Base-by-base conservation (phyloP, 2,797 vertebrate genomes). In the Prionace glauca region DNA sequence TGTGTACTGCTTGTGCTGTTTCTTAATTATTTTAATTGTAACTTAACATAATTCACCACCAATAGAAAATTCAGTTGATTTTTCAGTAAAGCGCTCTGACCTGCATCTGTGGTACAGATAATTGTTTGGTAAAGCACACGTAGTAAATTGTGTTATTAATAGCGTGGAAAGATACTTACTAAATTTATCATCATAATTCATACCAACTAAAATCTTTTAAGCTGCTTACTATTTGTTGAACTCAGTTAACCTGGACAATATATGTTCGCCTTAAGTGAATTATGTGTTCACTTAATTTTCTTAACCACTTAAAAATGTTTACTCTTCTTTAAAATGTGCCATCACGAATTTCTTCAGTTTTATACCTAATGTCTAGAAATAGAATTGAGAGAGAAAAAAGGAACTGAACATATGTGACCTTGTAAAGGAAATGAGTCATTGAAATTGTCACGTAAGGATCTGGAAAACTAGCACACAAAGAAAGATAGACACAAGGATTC, bases 341-440 rank as follows among this genome's bases (percentile, higher is more conserved):
- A 22, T 22, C 65, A 22, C 62, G 90, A 65, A 92, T 67, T 67
- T 65, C 62, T 36, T n/a, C 41, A 41, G 90, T 92, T 32, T 67
- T 69, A 36, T 24, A 9, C 2, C n/a, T 36, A 65, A 36, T 26
- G 67, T 67, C 62, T 22, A 24, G 22, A 67, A 67, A 92, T 67
- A 92, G 90, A 67, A 92, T 1, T 67, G 86, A 32, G 29, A 88
- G 50, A 56, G 62, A 84, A 69, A 90, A 81, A 24, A 62, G n/a
- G 50, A 92, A 67, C 90, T 67, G 90, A 92, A 41, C 90, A 92
- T 92, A 92, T 41, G 62, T 92, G 90, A 69, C 18, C 62, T 92
- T 92, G 90, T 41, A 92, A 67, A 69, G 90, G 90, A 92, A 90
- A 92, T 92, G 90, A 92, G 90, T 92, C 62, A 92, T 36, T 92